Base-by-base conservation (phyloP, 2,797 vertebrate genomes). In the Tapera naevia region DNA sequence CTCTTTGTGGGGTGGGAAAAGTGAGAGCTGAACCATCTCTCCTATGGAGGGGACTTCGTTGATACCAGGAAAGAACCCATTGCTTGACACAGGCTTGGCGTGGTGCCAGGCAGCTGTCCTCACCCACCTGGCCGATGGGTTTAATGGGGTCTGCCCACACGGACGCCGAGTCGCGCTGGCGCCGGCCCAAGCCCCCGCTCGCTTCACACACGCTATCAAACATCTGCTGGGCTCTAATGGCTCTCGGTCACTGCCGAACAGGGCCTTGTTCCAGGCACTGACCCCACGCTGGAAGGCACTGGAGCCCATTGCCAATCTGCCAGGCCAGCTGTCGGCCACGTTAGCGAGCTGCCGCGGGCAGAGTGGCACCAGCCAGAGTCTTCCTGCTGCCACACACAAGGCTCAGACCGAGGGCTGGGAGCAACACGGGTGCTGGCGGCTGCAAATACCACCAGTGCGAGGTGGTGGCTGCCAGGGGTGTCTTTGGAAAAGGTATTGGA, bases 291-390 rank as follows among this genome's bases (percentile, higher is more conserved):
- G 86, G 78, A 35, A 67, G 22, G 83, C 85, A 28, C 51, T 5
- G 1, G 48, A 92, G 82, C 88, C 91, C 84, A 60, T 86, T 19
- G 1, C 92, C 96, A 92, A 91, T 91, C 92, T 96, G 95, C 91
- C 33, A 3, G 86, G 4, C 91, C 95, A 95, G 96, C 91, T 96
- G 96, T 84, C 72, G 8, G 60, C 76, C 30, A 7, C 7, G 2
- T 19, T 35, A 39, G 51, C 2, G 10, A 58, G 57, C 25, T 1
- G 1, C 39, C 4, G 5, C 10, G 32, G 66, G 76, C 76, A 66
- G 33, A 14, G 76, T 8, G 0, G 28, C 64, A 81, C 27, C 8
- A 1, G 79, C 60, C 82, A 53, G 30, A 60, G 9, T 28, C 53
- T 16, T 19, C 25, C 32, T 64, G 30, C 69, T 5, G 2, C 80